These are phyloP conservation scores for Xyliphius kryptos DNA, from an alignment of 2,113 vertebrate species.

Conservation along the genomic window DNA sequence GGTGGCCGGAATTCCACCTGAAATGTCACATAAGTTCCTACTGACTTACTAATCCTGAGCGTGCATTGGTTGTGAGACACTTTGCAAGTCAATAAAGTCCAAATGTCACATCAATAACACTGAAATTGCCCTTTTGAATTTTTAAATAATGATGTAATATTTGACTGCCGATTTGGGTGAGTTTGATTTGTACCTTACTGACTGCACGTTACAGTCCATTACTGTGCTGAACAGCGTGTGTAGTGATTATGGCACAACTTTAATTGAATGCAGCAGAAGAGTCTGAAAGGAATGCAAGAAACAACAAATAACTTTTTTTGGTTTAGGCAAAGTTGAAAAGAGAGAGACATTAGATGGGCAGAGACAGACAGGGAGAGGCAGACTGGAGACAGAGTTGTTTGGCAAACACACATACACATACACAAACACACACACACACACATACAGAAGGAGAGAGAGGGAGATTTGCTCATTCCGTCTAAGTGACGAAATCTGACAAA, in stretches of 20 bases:
- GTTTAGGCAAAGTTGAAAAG: background rate
- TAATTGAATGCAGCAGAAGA: background rate
- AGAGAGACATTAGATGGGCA: too few relatives aligned
- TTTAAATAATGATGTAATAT: background rate
- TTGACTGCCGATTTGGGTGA: background rate
- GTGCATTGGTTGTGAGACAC: background rate
- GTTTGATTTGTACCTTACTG: background rate
- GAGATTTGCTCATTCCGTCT: background rate
- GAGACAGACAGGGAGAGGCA: too few relatives aligned
- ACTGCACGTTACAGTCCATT: background rate
- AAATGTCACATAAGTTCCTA: background rate
- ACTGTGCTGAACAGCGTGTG: background rate
- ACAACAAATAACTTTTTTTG: background rate
- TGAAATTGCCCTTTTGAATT: background rate
- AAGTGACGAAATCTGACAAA: background rate
- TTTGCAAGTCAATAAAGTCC: background rate
- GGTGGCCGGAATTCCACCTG: background rate
- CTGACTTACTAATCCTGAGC: background rate
- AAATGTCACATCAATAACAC: slow-evolving; percentile 3
- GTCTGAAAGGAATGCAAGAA: background rate
- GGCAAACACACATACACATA: too few relatives aligned
- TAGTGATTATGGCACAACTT: background rate
- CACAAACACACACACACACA: background rate
- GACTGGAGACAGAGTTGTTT: too few relatives aligned
- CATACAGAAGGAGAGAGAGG: background rate